phyloP scores from a whole-genome alignment of 2,113 vertebrate genomes.

The Rhagologus leucostigma region DNA sequence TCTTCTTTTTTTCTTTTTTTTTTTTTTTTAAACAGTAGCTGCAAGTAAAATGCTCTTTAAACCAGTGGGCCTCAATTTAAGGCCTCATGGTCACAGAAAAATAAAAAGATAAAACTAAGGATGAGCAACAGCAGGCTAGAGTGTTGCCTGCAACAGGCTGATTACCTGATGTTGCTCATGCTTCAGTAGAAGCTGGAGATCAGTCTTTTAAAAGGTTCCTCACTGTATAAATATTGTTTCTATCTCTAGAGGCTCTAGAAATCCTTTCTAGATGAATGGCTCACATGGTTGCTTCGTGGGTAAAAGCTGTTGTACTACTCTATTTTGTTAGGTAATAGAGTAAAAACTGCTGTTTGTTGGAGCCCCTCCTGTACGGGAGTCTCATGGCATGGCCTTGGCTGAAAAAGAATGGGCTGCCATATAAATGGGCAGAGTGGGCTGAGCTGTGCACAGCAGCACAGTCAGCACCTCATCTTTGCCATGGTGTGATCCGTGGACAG shows the following conservation, averaged over 20 bases:
- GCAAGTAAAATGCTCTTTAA: not conserved
- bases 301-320: not conserved
- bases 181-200: not conserved
- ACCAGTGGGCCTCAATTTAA: not conserved
- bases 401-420: not conserved
- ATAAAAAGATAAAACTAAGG: not conserved
- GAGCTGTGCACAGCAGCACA: not conserved
- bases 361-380: not conserved
- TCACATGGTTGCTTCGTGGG: not conserved
- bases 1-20: not conserved
- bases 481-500: not conserved
- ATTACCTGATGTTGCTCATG: not conserved
- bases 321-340: not conserved
- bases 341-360: not conserved
- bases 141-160: not conserved
- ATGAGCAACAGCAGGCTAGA: not conserved
- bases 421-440: rapidly evolving
- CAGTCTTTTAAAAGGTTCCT: not conserved
- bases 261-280: not conserved
- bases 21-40: not conserved
- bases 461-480: not conserved
- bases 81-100: not conserved
- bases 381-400: not conserved
- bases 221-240: not conserved
- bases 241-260: not conserved